phyloP scores from a whole-genome alignment of 2,797 vertebrate species.

The Hirundo rustica region DNA sequence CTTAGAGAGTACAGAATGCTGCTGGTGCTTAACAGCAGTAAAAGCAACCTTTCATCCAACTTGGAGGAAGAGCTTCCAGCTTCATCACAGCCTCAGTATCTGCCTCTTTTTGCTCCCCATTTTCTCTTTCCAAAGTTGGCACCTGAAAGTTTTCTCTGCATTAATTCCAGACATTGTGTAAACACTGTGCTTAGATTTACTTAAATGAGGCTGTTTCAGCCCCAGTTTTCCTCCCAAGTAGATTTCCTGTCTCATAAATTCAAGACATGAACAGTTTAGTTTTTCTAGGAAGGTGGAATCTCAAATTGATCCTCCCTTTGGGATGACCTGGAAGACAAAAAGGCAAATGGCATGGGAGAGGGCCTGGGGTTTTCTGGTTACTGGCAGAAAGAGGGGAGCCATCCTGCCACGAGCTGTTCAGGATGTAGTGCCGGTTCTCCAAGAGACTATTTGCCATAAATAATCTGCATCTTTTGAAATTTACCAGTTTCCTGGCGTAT shows the following conservation, averaged over 20 bases:
- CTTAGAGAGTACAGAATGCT: neutral
- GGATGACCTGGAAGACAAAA: constrained; percentile 43
- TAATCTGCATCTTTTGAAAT: neutral
- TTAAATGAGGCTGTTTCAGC: constrained; percentile 64
- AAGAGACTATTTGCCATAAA: neutral
- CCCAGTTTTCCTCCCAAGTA: constrained; percentile 49
- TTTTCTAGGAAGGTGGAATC: constrained; percentile 25
- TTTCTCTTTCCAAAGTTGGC: constrained; percentile 60
- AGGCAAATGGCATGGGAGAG: constrained; percentile 16
- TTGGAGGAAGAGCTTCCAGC: constrained; percentile 36
- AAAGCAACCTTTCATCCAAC: neutral
- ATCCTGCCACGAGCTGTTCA: neutral
- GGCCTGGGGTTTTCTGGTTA: neutral
- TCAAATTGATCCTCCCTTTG: neutral
- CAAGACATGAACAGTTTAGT: constrained; percentile 25
- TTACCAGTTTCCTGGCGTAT: neutral
- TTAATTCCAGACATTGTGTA: constrained; percentile 82
- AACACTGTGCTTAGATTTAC: constrained; percentile 70
- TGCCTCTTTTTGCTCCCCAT: constrained; percentile 53
- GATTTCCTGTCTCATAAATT: constrained; percentile 61
- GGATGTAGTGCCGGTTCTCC: neutral
- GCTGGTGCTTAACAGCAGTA: neutral
- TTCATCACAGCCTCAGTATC: constrained; percentile 8
- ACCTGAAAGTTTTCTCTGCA: constrained; percentile 75
- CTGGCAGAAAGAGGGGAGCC: neutral